These are phyloP conservation scores for Phocides pigmalion DNA, from an alignment of 1,140 invertebrate genomes.

Conservation along the genomic window DNA sequence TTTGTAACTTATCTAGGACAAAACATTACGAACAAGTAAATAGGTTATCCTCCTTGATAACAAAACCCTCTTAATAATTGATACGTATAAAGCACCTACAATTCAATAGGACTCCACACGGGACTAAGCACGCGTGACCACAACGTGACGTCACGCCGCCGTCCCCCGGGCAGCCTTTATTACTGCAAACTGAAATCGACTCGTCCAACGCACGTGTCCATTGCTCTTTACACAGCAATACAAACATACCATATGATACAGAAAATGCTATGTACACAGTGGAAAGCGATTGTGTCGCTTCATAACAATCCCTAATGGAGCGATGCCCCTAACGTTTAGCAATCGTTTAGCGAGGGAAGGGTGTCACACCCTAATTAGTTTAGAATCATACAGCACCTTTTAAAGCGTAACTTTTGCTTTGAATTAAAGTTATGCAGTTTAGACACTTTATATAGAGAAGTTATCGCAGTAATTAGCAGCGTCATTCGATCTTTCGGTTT, in stretches of 20 bases:
- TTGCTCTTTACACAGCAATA: constrained; percentile 36
- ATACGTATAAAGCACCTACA: constrained; percentile 17
- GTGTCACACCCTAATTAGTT: constrained; percentile 63
- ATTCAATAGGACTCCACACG: constrained; percentile 34
- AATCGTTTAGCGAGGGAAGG: constrained; percentile 45
- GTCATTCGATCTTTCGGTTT: too few relatives aligned
- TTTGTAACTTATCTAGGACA: too few relatives aligned
- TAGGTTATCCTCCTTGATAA: too few relatives aligned
- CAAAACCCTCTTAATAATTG: not conserved
- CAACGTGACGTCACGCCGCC: constrained; percentile 28
- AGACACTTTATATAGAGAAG: too few relatives aligned
- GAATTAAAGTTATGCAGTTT: constrained; percentile 44
- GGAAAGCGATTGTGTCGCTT: constrained; percentile 31
- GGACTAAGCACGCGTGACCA: constrained; percentile 52
- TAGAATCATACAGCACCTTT: constrained; percentile 61
- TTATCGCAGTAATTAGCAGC: too few relatives aligned
- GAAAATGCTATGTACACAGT: constrained; percentile 40
- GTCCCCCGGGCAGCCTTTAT: constrained; percentile 30
- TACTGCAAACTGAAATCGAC: constrained; percentile 30
- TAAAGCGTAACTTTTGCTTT: constrained; percentile 54
- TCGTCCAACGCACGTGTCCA: constrained; percentile 33
- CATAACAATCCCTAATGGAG: constrained; percentile 43
- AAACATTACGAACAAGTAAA: too few relatives aligned
- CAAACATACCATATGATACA: constrained; percentile 28
- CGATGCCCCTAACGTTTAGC: constrained; percentile 48